These are phyloP conservation scores for Eospalax fontanierii DNA, from an alignment of 2,797 vertebrate genomes.

Conservation along the genomic window DNA sequence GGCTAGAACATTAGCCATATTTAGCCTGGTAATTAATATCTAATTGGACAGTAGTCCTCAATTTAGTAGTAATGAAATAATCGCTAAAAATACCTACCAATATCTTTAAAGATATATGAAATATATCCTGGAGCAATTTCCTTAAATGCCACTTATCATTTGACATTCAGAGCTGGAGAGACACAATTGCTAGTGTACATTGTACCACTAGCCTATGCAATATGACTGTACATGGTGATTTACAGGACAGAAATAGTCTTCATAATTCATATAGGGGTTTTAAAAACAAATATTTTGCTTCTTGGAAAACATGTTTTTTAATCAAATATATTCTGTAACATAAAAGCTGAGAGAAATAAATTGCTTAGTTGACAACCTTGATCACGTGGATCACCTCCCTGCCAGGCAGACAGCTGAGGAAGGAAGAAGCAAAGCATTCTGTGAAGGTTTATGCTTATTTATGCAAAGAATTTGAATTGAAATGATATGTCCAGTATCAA, in stretches of 20 bases:
- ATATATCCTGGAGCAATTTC: conserved; percentile 85
- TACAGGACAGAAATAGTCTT: conserved; percentile 52
- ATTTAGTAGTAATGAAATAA: conserved; percentile 86
- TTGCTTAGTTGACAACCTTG: not conserved
- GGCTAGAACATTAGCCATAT: conserved; percentile 86
- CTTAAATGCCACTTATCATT: conserved; percentile 87
- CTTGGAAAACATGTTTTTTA: not conserved
- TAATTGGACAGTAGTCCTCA: conserved; percentile 85
- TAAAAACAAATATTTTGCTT: conserved; percentile 40
- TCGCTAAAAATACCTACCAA: conserved; percentile 86
- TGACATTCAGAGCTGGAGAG: conserved; percentile 75
- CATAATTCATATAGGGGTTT: not conserved
- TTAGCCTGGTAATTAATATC: conserved; percentile 88
- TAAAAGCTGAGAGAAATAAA: conserved; percentile 26
- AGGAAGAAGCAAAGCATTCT: not conserved
- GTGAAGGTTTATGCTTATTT: conserved; percentile 31
- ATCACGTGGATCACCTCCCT: not conserved
- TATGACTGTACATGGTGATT: conserved; percentile 71
- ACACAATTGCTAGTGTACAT: conserved; percentile 80
- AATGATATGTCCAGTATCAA: not conserved
- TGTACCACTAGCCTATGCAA: conserved; percentile 60
- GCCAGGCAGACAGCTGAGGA: not conserved
- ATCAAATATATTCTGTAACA: not conserved
- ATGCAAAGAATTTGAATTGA: conserved; percentile 40
- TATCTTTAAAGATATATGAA: conserved; percentile 82